phyloP scores from a whole-genome alignment of 2,797 vertebrate species.

The Schizopygopsis pylzovi region DNA sequence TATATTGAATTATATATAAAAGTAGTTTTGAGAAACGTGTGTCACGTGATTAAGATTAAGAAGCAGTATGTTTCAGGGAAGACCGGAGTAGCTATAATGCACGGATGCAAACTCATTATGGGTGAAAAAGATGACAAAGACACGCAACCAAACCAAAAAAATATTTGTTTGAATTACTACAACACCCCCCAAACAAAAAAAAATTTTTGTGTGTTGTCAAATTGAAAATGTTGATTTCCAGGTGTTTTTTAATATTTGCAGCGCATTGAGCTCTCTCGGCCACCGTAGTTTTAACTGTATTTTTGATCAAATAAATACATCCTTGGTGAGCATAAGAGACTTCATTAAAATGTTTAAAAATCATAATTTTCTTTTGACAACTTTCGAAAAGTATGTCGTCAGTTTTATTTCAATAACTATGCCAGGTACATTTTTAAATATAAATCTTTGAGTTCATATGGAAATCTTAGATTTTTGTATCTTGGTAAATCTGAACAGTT shows the following conservation, averaged over 20 bases:
- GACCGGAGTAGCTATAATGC: not conserved
- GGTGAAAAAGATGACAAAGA: too few species aligned
- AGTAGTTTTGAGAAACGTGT: not conserved
- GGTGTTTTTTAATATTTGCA: too few species aligned
- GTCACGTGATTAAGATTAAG: not conserved
- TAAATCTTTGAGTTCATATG: not conserved
- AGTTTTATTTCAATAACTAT: not conserved
- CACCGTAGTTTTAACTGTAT: too few species aligned
- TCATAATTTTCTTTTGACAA: not conserved
- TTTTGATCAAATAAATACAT: too few species aligned
- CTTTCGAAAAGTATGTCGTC: not conserved
- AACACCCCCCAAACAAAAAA: too few species aligned
- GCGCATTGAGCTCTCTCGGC: too few species aligned
- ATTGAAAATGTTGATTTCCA: too few species aligned
- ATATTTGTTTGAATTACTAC: too few species aligned
- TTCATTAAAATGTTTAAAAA: not conserved
- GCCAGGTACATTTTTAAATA: not conserved
- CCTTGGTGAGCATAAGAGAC: not conserved
- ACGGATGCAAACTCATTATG: too few species aligned
- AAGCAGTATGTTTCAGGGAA: not conserved
- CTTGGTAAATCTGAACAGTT: slow-evolving; percentile 6
- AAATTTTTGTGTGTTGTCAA: too few species aligned
- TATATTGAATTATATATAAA: not conserved
- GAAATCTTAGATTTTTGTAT: not conserved
- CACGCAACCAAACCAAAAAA: too few species aligned